phyloP scores from a whole-genome alignment of 2,113 vertebrate genomes.

The Zapus hudsonius region DNA sequence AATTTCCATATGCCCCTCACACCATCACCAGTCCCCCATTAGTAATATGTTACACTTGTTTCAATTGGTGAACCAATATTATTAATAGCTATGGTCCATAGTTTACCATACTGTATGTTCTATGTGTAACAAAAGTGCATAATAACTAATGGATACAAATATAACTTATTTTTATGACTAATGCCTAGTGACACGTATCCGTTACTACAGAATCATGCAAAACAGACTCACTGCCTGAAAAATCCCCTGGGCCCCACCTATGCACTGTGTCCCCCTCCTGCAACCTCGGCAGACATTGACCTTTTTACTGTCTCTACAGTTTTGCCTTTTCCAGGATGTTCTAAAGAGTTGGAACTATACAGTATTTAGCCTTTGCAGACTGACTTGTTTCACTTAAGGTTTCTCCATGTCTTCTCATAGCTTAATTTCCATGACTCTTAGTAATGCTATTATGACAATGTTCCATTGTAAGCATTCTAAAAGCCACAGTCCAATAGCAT shows the following conservation, averaged over 20 bases:
- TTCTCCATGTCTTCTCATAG: background rate
- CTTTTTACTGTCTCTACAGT: background rate
- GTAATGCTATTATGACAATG: background rate
- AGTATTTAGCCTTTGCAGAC: background rate
- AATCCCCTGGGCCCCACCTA: background rate
- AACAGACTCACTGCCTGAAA: background rate
- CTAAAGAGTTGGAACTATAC: background rate
- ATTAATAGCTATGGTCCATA: background rate
- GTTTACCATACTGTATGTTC: background rate
- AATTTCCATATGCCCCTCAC: background rate
- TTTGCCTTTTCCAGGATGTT: background rate
- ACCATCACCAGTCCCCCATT: too few species aligned
- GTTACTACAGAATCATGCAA: background rate
- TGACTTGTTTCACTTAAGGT: background rate
- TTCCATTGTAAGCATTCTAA: constrained; percentile 8
- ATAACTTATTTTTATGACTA: background rate
- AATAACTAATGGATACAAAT: background rate
- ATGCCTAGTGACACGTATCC: background rate
- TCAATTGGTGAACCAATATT: background rate
- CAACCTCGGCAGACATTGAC: background rate
- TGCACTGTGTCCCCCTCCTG: background rate
- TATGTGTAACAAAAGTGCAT: background rate
- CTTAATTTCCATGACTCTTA: background rate
- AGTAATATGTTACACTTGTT: background rate
- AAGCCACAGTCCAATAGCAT: background rate